Conservation (phyloP, 2,797 vertebrate species). For the Cossypha dichroa region DNA sequence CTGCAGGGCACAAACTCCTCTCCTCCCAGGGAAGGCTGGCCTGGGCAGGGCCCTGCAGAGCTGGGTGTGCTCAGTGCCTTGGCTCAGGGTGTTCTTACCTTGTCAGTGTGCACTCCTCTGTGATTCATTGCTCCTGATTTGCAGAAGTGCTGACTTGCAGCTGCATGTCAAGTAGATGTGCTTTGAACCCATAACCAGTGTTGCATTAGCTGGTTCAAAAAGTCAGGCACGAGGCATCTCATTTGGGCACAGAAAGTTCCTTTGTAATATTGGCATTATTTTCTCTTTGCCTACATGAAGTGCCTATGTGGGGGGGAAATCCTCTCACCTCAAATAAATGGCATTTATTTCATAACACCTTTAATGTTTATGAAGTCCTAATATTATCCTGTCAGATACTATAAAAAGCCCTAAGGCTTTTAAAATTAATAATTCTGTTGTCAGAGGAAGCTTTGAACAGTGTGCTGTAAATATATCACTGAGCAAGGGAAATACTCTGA, state of each 20-base stretch:
- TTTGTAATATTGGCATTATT: neutral
- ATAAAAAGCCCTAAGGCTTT: neutral
- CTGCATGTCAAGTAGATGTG: neutral
- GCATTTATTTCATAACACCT: neutral
- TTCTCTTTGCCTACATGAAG: neutral
- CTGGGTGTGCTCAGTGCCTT: neutral
- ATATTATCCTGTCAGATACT: neutral
- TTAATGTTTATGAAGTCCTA: neutral
- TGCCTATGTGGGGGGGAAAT: neutral
- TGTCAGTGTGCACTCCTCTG: neutral
- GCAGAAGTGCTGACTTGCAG: neutral
- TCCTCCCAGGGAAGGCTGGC: accelerated
- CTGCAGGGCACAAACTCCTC: accelerated
- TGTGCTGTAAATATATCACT: neutral
- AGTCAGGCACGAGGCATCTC: accelerated
- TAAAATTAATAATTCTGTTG: neutral
- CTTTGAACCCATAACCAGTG: neutral
- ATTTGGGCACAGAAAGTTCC: neutral
- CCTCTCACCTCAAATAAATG: neutral
- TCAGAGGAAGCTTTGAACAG: neutral
- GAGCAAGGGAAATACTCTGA: neutral
- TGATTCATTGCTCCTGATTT: neutral
- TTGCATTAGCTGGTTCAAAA: neutral
- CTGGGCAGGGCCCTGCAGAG: neutral
- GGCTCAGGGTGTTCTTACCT: neutral